Evolutionary conservation across 1,140 invertebrate genomes (phyloP).

Genomic region (Apis laboriosa): DNA sequence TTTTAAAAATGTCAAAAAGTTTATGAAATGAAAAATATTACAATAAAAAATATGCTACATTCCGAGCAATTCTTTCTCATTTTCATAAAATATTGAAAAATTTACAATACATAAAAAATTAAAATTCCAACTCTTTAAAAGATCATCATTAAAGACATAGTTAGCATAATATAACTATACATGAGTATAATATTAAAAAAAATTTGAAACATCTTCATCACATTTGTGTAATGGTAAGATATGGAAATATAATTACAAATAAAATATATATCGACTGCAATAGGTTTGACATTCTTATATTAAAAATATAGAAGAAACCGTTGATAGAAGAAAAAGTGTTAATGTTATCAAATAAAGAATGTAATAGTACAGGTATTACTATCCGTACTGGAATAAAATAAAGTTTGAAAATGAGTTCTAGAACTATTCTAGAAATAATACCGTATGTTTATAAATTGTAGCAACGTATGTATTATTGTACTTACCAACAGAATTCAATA

Average conservation of each 20-base stretch:
- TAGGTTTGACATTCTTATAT: conserved; percentile 62
- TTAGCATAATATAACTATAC: conserved; percentile 30
- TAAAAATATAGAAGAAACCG: conserved; percentile 58
- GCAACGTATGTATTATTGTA: conserved; percentile 65
- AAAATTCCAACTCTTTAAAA: conserved; percentile 38
- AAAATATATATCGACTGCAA: conserved; percentile 60
- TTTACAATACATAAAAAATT: not conserved
- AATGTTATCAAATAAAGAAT: conserved; percentile 63
- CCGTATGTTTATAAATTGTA: conserved; percentile 55
- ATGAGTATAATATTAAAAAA: conserved; percentile 39
- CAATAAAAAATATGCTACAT: conserved; percentile 28
- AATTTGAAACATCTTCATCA: conserved; percentile 39
- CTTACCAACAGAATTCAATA: conserved; percentile 60
- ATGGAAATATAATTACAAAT: conserved; percentile 54
- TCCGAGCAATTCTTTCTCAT: conserved; percentile 32
- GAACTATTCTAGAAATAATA: conserved; percentile 47
- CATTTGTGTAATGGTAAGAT: conserved; percentile 45
- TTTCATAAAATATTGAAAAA: conserved; percentile 25
- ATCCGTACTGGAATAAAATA: conserved; percentile 60
- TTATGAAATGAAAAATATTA: conserved; percentile 36
- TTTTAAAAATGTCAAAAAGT: conserved; percentile 18
- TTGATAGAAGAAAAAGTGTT: conserved; percentile 61
- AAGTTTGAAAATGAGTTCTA: conserved; percentile 55
- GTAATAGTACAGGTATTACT: conserved; percentile 62
- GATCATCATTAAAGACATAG: conserved; percentile 15